A percentile compares a stretch with the other conserved stretches of the same genome.
Evolutionary conservation across 2,888 invertebrate species (phyloP).

Genomic region (Hedya salicella): DNA sequence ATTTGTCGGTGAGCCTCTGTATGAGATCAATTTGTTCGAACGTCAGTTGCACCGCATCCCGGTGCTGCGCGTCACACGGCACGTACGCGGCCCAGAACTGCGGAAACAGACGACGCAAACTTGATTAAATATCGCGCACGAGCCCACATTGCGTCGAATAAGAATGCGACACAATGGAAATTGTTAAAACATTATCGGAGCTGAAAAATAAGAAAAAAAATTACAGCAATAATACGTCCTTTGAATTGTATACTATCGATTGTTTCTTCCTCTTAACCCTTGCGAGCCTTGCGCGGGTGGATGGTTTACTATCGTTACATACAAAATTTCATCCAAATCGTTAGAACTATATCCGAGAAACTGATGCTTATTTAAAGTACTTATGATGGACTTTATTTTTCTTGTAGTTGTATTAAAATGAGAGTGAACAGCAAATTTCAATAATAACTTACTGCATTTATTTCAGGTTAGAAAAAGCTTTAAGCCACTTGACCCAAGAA

Average conservation of each 20-base stretch:
- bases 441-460: too few species aligned
- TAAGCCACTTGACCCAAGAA: too few species aligned
- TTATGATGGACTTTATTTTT: too few species aligned
- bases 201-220: slow-evolving; percentile 18
- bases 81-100: slow-evolving; percentile 96
- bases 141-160: slow-evolving; percentile 48
- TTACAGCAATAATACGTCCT: slow-evolving; percentile 2
- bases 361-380: too few species aligned
- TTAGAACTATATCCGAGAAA: too few species aligned
- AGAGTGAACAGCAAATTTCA: too few species aligned
- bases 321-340: too few species aligned
- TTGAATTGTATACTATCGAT: not conserved
- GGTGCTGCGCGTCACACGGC: slow-evolving; percentile 92
- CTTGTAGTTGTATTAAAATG: too few species aligned
- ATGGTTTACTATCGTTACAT: too few species aligned
- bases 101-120: slow-evolving; percentile 58
- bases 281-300: too few species aligned
- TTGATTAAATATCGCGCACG: slow-evolving; percentile 75
- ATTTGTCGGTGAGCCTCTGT: slow-evolving; percentile 91
- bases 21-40: slow-evolving; percentile 95
- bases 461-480: too few species aligned
- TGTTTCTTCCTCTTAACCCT: too few species aligned
- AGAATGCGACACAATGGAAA: slow-evolving; percentile 33
- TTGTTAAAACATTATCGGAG: slow-evolving; percentile 9
- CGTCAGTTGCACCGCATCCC: slow-evolving; percentile 93